A percentile compares a stretch with the other conserved stretches of the same genome.
These are phyloP conservation scores for Takifugu flavidus DNA, from an alignment of 2,113 vertebrate genomes.

Conservation along the genomic window DNA sequence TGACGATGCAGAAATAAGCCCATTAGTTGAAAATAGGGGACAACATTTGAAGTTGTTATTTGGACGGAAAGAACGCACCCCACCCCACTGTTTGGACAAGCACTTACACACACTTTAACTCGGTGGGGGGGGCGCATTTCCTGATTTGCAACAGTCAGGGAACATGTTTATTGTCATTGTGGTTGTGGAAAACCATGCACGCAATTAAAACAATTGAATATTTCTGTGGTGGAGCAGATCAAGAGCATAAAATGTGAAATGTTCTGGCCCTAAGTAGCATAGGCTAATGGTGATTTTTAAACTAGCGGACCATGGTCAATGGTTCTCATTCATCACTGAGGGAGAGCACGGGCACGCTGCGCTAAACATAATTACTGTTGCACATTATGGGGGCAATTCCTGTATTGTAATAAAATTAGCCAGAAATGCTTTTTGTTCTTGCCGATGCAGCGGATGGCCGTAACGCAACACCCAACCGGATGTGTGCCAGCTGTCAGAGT, in stretches of 20 bases:
- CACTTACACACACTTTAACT: constrained; percentile 69
- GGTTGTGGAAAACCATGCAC: constrained; percentile 76
- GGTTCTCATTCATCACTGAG: constrained; percentile 87
- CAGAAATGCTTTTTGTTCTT: constrained; percentile 76
- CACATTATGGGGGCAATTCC: constrained; percentile 85
- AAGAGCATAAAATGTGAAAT: constrained; percentile 99
- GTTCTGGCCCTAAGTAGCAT: constrained; percentile 97
- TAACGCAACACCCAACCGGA: constrained; percentile 61
- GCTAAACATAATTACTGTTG: constrained; percentile 97
- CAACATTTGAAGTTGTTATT: constrained; percentile 73
- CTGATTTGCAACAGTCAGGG: constrained; percentile 96
- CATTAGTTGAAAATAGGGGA: constrained; percentile 75
- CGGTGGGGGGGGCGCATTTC: constrained; percentile 89
- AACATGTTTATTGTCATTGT: constrained; percentile 92
- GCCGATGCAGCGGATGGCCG: constrained; percentile 62
- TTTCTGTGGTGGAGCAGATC: constrained; percentile 84
- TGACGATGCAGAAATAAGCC: constrained; percentile 77
- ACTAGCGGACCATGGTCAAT: constrained; percentile 94
- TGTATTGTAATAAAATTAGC: constrained; percentile 82
- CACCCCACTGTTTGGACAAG: constrained; percentile 69
- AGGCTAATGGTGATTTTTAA: constrained; percentile 97
- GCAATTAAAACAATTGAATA: constrained; percentile 95
- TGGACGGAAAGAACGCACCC: constrained; percentile 59
- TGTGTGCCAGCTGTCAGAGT: constrained; percentile 69
- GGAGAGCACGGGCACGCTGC: constrained; percentile 78